phyloP scores from a whole-genome alignment of 2,888 invertebrate species.

The Noctuana brunneofusca region DNA sequence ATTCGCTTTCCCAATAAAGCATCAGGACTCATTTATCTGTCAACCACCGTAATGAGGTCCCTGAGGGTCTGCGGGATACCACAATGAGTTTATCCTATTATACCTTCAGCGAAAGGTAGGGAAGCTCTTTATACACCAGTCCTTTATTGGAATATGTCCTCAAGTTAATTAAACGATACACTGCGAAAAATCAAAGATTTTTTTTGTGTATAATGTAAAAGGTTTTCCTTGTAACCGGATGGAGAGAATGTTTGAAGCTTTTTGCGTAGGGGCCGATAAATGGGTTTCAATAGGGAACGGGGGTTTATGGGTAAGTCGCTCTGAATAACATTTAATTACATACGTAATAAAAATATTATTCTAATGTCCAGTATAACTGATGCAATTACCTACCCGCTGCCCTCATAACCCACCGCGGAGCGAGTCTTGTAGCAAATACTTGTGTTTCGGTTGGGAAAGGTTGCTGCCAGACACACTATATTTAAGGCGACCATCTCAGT shows the following conservation, averaged over 20 bases:
- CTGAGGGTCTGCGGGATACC: constrained; percentile 5
- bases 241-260: neutral
- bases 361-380: too few species aligned
- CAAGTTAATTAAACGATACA: constrained; percentile 29
- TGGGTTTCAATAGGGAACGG: neutral
- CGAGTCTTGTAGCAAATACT: too few species aligned
- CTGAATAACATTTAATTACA: too few species aligned
- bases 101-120: neutral
- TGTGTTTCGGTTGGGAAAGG: too few species aligned
- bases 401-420: too few species aligned
- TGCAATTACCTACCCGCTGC: too few species aligned
- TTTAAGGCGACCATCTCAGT: too few species aligned
- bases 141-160: constrained; percentile 22
- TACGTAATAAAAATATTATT: too few species aligned
- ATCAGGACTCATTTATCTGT: constrained; percentile 12
- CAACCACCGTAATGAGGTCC: constrained; percentile 19
- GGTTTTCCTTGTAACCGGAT: constrained; percentile 12
- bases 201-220: constrained; percentile 10
- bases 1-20: constrained; percentile 21
- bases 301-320: too few species aligned
- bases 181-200: constrained; percentile 17
- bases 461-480: too few species aligned
- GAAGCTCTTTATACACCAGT: neutral
- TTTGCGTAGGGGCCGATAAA: neutral
- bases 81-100: constrained; percentile 15